Evolutionary conservation across 2,797 vertebrate species (phyloP).

Genomic region (Alca torda): DNA sequence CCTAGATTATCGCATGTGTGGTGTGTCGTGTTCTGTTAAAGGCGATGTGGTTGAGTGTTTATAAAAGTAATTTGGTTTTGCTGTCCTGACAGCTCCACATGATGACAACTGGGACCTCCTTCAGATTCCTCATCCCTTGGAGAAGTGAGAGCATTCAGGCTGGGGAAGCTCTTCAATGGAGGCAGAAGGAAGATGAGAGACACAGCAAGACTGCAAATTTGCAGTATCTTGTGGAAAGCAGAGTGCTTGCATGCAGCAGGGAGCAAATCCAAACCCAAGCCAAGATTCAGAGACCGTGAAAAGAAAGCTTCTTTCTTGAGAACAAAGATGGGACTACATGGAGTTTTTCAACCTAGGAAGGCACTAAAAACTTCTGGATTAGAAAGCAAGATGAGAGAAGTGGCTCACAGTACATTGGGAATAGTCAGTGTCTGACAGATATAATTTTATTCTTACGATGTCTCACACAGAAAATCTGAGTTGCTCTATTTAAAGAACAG

Average conservation of each 20-base stretch:
- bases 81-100: not conserved
- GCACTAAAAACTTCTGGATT: not conserved
- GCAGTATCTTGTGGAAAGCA: not conserved
- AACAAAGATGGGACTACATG: not conserved
- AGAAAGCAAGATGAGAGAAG: not conserved
- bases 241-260: not conserved
- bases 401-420: not conserved
- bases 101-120: accelerated
- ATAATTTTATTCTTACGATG: not conserved
- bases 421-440: not conserved
- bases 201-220: not conserved
- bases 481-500: not conserved
- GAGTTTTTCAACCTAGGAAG: not conserved
- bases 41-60: not conserved
- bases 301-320: not conserved
- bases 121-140: not conserved
- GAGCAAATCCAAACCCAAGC: not conserved
- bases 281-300: not conserved
- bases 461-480: not conserved
- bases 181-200: not conserved
- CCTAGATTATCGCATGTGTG: accelerated
- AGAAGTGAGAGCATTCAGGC: not conserved
- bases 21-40: not conserved
- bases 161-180: not conserved
- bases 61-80: not conserved